Conservation (phyloP, 2,888 invertebrate genomes). For the Antitype chi region DNA sequence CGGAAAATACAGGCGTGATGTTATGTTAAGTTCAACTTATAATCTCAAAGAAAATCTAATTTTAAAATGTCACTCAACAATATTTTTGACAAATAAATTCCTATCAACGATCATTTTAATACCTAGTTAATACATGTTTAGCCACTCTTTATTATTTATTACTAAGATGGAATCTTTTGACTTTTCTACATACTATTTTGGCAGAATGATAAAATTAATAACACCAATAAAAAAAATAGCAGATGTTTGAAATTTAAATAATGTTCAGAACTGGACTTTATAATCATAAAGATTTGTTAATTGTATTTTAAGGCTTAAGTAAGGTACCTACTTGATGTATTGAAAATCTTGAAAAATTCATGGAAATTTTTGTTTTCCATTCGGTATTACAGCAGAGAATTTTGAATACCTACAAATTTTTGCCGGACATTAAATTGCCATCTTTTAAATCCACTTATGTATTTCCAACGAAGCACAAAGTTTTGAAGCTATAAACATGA, state of each 20-base stretch:
- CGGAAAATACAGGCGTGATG: not conserved
- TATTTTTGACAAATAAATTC: not conserved
- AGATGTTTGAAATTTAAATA: constrained; percentile 31
- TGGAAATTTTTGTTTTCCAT: not conserved
- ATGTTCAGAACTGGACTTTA: not conserved
- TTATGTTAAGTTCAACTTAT: not conserved
- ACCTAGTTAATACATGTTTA: not conserved
- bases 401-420: not conserved
- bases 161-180: not conserved
- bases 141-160: not conserved
- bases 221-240: constrained; percentile 2
- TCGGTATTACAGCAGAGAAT: not conserved
- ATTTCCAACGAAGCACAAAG: not conserved
- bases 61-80: not conserved
- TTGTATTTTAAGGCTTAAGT: not conserved
- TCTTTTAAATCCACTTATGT: not conserved
- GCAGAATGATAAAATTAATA: constrained; percentile 23
- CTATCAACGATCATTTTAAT: not conserved
- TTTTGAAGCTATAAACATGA: not conserved
- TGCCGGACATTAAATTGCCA: not conserved
- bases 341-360: not conserved
- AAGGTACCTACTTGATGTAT: not conserved
- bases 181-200: constrained; percentile 32
- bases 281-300: not conserved
- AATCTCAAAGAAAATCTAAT: not conserved